Base-by-base conservation (phyloP, 2,888 invertebrate species). In the Cheilosia pagana region DNA sequence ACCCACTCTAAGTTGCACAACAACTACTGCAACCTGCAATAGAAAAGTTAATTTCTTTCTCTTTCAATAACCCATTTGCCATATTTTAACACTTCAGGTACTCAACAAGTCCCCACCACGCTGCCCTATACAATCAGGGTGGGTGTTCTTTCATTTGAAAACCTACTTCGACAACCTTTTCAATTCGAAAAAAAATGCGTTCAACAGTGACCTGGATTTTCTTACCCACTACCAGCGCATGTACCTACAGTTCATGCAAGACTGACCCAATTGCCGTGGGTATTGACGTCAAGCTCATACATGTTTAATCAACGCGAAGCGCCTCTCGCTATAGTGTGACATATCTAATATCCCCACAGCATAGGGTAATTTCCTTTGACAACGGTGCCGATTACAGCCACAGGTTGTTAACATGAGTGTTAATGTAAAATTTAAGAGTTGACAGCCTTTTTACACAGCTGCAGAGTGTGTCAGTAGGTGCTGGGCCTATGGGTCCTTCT, bases 321-420 rank as follows among this genome's bases (percentile, higher is more conserved):
- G 55, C 45, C 65, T 82, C 53, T n/a, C 41, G 53, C 53, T 55
- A 62, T 55, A 62, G 60, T 62, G 59, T 55, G 23, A 55, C 41
- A 57, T 60, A 60, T 59, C 62, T 67, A 57, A 43, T 55, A 62
- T 28, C 8, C 28, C 43, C 21, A 67, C 21, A 67, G 77, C 35
- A 67, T 55, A 76, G 39, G 53, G 71, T 82, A 72, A 82, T 82
- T 77, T 77, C 62, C 72, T 72, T 68, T 72, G 62, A 77, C 82
- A 78, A 25, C 43, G 50, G 67, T 78, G 82, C 60, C 82, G 77
- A 82, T 67, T 39, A 62, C 55, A 68, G 72, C 72, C 60, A 77
- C 82, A 72, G 62, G 82, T 67, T 82, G 77, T 78, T 65, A 55
- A 62, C 67, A 57, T 62, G 67, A 39, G n/a, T 10, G 31, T 31